These are phyloP conservation scores for Spodoptera exigua DNA, from an alignment of 2,888 invertebrate genomes.

Conservation along the genomic window DNA sequence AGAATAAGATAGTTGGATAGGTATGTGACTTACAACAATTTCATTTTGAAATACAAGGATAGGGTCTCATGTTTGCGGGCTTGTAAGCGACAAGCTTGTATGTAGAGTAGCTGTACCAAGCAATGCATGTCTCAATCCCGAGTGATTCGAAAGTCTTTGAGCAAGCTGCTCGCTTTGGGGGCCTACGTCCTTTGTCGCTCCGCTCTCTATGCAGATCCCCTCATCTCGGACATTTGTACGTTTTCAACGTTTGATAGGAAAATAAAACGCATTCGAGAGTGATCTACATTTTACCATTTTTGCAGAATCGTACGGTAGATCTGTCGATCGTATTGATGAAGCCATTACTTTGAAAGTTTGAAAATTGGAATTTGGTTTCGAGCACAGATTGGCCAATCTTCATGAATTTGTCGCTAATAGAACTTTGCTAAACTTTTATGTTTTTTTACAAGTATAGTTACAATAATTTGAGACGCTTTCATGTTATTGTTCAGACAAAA, in stretches of 20 bases:
- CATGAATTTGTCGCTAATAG: conserved; percentile 32
- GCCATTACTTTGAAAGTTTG: conserved; percentile 50
- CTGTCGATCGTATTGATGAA: conserved; percentile 52
- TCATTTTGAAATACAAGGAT: conserved; percentile 13
- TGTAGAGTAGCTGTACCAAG: conserved; percentile 46
- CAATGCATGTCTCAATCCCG: conserved; percentile 56
- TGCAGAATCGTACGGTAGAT: conserved; percentile 31
- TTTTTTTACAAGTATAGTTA: conserved; percentile 24
- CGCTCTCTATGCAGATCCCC: conserved; percentile 64
- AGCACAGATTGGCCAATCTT: conserved; percentile 40
- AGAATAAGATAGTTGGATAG: too few relatives aligned
- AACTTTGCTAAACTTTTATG: conserved; percentile 27
- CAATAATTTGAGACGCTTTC: neutral
- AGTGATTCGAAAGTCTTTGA: conserved; percentile 65
- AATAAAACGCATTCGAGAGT: conserved; percentile 58
- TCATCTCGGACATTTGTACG: conserved; percentile 63
- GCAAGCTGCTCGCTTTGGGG: conserved; percentile 58
- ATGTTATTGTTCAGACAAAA: neutral
- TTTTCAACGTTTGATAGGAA: conserved; percentile 63
- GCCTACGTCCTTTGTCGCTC: conserved; percentile 63
- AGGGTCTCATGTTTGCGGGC: conserved; percentile 21
- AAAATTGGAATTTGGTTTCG: conserved; percentile 50
- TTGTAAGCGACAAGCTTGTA: conserved; percentile 41
- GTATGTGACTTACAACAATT: conserved; percentile 3
- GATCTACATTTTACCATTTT: conserved; percentile 51